These are phyloP conservation scores for Leptonema lineaticorne DNA, from an alignment of 1,140 invertebrate species.

Conservation along the genomic window DNA sequence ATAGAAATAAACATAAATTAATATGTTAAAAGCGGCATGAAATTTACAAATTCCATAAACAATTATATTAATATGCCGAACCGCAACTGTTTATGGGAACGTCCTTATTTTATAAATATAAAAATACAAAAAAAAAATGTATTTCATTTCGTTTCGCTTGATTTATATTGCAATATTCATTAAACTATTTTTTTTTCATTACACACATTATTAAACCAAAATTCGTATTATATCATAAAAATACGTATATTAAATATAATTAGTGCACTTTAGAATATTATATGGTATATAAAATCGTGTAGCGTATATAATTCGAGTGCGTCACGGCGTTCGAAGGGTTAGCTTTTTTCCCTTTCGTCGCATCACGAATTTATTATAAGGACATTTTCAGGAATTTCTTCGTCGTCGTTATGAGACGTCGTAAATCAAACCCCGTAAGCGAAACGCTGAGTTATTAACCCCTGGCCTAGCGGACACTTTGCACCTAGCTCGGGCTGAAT, in stretches of 20 bases:
- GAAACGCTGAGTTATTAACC: conserved; percentile 32
- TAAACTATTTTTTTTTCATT: background rate
- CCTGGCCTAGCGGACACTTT: conserved; percentile 1
- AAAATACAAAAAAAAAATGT: too few relatives aligned
- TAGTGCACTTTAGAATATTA: too few relatives aligned
- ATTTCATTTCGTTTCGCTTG: too few relatives aligned
- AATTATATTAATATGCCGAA: too few relatives aligned
- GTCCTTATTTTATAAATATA: too few relatives aligned
- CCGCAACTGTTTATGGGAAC: too few relatives aligned
- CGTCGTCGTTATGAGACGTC: conserved; percentile 20
- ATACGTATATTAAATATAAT: background rate
- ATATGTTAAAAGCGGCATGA: too few relatives aligned
- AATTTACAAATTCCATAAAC: too few relatives aligned
- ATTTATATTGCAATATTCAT: too few relatives aligned
- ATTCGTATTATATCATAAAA: background rate
- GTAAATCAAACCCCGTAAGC: conserved; percentile 36
- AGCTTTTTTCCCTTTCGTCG: background rate
- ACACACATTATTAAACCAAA: background rate
- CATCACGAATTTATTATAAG: background rate
- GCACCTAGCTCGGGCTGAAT: conserved; percentile 19
- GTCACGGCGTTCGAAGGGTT: background rate
- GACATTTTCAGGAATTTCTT: conserved; percentile 20
- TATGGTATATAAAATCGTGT: too few relatives aligned
- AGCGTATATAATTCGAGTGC: too few relatives aligned
- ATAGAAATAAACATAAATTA: too few relatives aligned